Conservation (phyloP, 2,113 vertebrate genomes). For the Xiphorhynchus elegans region DNA sequence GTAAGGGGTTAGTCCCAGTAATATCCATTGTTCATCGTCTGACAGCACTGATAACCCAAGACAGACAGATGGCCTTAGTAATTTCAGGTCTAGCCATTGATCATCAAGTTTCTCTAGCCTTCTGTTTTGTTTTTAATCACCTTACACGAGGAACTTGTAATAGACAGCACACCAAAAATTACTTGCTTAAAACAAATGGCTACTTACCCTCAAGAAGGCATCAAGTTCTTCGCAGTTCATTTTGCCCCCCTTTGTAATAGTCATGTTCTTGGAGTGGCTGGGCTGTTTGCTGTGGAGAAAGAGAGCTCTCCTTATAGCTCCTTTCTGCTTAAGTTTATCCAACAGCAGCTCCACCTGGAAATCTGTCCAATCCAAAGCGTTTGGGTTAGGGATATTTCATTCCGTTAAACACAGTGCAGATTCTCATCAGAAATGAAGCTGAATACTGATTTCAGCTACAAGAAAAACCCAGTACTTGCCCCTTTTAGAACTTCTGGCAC, state of each 20-base stretch:
- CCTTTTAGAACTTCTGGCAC: neutral
- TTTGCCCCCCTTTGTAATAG: constrained; percentile 73
- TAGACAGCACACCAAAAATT: neutral
- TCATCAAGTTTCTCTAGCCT: neutral
- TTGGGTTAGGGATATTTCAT: neutral
- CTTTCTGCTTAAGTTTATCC: constrained; percentile 96
- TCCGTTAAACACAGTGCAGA: neutral
- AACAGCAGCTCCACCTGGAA: constrained; percentile 90
- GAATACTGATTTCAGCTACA: neutral
- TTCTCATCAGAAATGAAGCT: neutral
- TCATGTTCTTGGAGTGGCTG: constrained; percentile 88
- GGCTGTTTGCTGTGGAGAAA: constrained; percentile 84
- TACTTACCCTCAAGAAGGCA: constrained; percentile 87
- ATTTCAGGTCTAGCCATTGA: neutral
- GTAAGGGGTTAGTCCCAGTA: neutral
- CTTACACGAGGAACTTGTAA: neutral
- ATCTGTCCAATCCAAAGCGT: constrained; percentile 73
- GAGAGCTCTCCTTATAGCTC: constrained; percentile 88
- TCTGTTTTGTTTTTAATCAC: neutral
- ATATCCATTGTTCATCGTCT: neutral
- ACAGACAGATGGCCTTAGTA: neutral
- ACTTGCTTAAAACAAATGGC: neutral
- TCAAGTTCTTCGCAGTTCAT: constrained; percentile 87
- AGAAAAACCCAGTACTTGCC: neutral
- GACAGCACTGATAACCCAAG: neutral